Conservation (phyloP, 2,888 invertebrate genomes). For the Tipula confusa region DNA sequence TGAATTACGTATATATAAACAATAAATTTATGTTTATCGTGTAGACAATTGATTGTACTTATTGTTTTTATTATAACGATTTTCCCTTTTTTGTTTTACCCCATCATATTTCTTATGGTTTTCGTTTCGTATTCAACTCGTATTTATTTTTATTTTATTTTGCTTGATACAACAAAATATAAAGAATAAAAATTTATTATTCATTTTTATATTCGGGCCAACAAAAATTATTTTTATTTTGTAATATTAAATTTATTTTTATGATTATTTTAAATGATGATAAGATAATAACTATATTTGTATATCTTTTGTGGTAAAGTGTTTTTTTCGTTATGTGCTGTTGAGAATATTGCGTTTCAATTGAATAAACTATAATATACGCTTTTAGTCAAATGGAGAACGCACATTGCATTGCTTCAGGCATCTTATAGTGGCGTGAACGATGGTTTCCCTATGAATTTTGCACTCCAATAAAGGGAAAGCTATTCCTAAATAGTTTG, state of each 20-base stretch:
- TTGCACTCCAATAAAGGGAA: too few relatives aligned
- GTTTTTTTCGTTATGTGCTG: too few relatives aligned
- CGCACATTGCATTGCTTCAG: too few relatives aligned
- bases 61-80: not conserved
- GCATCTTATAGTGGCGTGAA: too few relatives aligned
- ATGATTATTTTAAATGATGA: not conserved
- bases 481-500: too few relatives aligned
- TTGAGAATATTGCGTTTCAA: too few relatives aligned
- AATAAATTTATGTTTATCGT: not conserved
- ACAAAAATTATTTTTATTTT: not conserved
- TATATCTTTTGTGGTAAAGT: too few relatives aligned
- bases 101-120: not conserved
- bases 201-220: not conserved
- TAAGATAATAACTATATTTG: not conserved
- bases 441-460: too few relatives aligned
- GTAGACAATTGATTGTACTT: slow-evolving; percentile 20
- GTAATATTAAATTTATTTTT: not conserved
- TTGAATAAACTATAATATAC: too few relatives aligned
- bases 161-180: not conserved
- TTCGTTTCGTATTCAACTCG: not conserved
- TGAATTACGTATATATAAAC: not conserved
- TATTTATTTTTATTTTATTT: not conserved
- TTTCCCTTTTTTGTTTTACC: not conserved
- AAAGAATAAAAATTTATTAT: not conserved
- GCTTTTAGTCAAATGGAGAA: too few relatives aligned